A percentile compares a stretch with the other conserved stretches of the same genome.
Conservation (phyloP, 2,113 vertebrate species). For the Poecilia latipinna region DNA sequence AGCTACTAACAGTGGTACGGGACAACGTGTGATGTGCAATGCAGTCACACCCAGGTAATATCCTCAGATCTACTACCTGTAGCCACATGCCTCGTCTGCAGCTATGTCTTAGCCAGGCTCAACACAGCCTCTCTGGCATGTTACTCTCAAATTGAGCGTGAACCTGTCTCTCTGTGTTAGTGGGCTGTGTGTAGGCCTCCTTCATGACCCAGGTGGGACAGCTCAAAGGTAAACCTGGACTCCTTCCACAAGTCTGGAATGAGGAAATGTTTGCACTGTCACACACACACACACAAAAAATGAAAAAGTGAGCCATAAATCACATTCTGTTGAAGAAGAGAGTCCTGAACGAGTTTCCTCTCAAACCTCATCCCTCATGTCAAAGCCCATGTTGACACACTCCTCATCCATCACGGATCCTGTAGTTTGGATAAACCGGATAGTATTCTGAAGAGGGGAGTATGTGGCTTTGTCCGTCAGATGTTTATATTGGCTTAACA, state of each 20-base stretch:
- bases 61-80: conserved; percentile 45
- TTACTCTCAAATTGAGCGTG: conserved; percentile 19
- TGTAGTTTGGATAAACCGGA: neutral
- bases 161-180: neutral
- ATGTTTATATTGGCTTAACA: too few species aligned
- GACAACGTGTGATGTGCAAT: conserved; percentile 11
- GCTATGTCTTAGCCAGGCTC: conserved; percentile 28
- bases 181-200: neutral
- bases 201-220: conserved; percentile 47
- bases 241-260: conserved; percentile 48
- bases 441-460: conserved; percentile 19
- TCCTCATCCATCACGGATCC: conserved; percentile 54
- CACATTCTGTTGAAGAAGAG: conserved; percentile 25
- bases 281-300: conserved; percentile 23
- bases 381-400: conserved; percentile 51
- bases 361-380: conserved; percentile 39
- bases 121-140: conserved; percentile 46
- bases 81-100: conserved; percentile 58
- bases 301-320: conserved; percentile 52
- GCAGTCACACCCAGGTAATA: conserved; percentile 25
- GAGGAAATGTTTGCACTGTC: conserved; percentile 69
- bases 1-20: conserved; percentile 1
- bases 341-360: neutral
- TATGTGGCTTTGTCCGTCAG: conserved; percentile 32
- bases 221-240: conserved; percentile 41